Percentiles rank a stretch among this genome's conserved stretches.
phyloP scores from a whole-genome alignment of 2,113 vertebrate species.

The Syrmaticus mikado region DNA sequence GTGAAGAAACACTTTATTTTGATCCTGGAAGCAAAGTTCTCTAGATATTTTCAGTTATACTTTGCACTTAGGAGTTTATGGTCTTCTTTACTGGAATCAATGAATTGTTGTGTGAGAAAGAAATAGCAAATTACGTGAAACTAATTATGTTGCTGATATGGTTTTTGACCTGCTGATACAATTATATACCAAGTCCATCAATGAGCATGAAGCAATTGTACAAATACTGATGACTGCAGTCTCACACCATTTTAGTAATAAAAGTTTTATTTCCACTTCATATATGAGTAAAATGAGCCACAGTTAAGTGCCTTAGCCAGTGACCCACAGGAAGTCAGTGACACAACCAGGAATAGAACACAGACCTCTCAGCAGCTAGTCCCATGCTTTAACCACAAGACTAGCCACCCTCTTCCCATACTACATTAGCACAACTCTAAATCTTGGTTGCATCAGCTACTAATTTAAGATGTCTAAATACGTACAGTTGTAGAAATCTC shows the following conservation, averaged over 20 bases:
- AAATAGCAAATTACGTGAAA: not conserved
- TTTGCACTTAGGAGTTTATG: not conserved
- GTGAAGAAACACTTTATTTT: not conserved
- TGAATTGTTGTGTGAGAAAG: not conserved
- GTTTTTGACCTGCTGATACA: not conserved
- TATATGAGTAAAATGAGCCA: not conserved
- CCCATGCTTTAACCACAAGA: conserved; percentile 65
- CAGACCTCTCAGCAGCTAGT: conserved; percentile 56
- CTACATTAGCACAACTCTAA: conserved; percentile 26
- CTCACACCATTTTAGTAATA: not conserved
- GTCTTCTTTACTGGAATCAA: not conserved
- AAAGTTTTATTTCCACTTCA: not conserved
- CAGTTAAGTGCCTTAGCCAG: not conserved
- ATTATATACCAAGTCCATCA: not conserved
- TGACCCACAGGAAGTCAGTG: conserved; percentile 55
- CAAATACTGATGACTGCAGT: not conserved
- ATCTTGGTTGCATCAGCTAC: conserved; percentile 45
- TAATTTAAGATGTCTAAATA: not conserved
- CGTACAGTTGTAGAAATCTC: not conserved
- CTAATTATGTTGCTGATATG: not conserved
- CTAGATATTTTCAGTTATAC: not conserved
- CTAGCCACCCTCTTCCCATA: conserved; percentile 43
- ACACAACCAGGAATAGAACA: conserved; percentile 50
- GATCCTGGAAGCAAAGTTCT: not conserved
- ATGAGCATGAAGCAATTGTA: not conserved